Percentiles rank a stretch among this genome's conserved stretches.
Evolutionary conservation across 2,888 invertebrate species (phyloP).

Genomic region (Keiferia lycopersicella): DNA sequence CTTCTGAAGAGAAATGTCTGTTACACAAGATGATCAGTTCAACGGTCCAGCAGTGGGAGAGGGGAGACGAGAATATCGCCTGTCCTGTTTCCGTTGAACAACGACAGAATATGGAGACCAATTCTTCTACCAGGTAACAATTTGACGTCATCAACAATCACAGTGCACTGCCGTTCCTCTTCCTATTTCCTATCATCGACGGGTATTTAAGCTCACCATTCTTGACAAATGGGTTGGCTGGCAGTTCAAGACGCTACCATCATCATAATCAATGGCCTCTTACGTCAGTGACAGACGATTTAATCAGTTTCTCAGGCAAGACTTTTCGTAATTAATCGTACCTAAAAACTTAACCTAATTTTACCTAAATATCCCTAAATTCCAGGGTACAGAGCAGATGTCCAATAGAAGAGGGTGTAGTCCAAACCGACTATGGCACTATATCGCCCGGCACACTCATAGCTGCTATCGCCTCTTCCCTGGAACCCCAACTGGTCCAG

Average conservation of each 20-base stretch:
- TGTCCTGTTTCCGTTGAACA: slow-evolving; percentile 71
- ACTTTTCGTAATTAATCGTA: no score
- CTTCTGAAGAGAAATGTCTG: slow-evolving; percentile 70
- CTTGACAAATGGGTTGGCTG: no score
- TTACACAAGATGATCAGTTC: slow-evolving; percentile 82
- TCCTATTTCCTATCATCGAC: no score
- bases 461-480: slow-evolving; percentile 81
- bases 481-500: slow-evolving; percentile 81
- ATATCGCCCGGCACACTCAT: slow-evolving; percentile 82
- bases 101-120: slow-evolving; percentile 52
- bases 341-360: no score
- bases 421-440: slow-evolving; percentile 83
- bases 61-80: slow-evolving; percentile 80
- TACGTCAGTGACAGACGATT: no score
- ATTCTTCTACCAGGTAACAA: slow-evolving; percentile 52
- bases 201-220: no score
- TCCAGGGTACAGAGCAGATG: slow-evolving; percentile 75
- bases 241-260: no score
- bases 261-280: no score
- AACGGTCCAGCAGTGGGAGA: slow-evolving; percentile 79
- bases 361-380: not conserved
- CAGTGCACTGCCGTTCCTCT: no score
- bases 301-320: no score
- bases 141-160: no score
- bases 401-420: slow-evolving; percentile 84